phyloP scores from a whole-genome alignment of 2,113 vertebrate genomes.

The Hipposideros armiger region DNA sequence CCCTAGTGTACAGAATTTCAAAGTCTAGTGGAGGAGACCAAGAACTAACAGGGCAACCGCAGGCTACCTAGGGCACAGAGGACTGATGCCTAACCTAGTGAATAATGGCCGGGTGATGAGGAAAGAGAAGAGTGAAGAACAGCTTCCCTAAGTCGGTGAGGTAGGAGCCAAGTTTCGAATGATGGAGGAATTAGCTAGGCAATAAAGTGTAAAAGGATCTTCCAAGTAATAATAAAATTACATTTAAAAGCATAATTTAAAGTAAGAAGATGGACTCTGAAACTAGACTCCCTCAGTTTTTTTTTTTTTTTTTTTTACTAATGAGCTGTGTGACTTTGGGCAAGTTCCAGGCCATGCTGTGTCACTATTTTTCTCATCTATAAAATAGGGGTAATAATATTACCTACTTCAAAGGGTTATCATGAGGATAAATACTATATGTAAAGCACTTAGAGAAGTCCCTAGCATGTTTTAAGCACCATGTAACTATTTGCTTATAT shows the following conservation, averaged over 20 bases:
- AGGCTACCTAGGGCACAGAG: background rate
- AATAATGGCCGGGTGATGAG: background rate
- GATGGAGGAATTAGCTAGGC: background rate
- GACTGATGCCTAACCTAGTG: too few relatives aligned
- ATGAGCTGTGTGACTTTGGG: background rate
- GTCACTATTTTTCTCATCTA: background rate
- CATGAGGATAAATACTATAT: background rate
- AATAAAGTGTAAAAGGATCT: background rate
- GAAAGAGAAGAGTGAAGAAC: background rate
- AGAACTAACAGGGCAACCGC: background rate
- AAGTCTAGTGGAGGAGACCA: background rate
- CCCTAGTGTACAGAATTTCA: background rate
- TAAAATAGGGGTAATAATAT: background rate
- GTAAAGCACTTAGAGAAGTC: background rate
- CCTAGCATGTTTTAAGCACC: background rate
- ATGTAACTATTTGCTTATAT: conserved; percentile 50
- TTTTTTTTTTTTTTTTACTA: background rate
- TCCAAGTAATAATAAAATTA: background rate
- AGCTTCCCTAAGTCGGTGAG: background rate
- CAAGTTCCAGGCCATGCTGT: background rate
- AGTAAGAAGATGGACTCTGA: background rate
- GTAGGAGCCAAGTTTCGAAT: background rate
- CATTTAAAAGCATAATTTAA: conserved; percentile 20
- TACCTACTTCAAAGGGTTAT: background rate
- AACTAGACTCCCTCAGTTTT: background rate